A percentile compares a stretch with the other conserved stretches of the same genome.
Conservation (phyloP, 2,797 vertebrate species). For the Lycodopsis pacificus region DNA sequence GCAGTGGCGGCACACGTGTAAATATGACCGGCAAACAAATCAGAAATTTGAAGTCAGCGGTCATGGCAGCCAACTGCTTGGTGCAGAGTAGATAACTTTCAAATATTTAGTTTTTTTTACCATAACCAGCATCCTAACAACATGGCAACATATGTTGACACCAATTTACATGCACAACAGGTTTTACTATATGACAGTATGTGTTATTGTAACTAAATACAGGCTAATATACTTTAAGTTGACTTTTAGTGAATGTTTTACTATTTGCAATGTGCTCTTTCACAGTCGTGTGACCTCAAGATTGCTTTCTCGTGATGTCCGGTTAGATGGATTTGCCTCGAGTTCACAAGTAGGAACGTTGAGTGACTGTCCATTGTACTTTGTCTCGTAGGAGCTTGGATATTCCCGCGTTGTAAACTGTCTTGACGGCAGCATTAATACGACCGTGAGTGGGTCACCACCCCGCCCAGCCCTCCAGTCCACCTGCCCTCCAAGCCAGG, state of each 20-base stretch:
- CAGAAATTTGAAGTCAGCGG: too few species aligned
- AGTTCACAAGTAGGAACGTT: neutral
- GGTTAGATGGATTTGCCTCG: neutral
- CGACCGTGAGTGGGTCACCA: slow-evolving; percentile 36
- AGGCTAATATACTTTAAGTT: too few species aligned
- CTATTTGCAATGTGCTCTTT: neutral
- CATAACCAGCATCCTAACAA: neutral
- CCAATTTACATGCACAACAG: too few species aligned
- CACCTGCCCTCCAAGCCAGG: slow-evolving; percentile 66
- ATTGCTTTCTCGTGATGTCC: neutral
- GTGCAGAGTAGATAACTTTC: neutral
- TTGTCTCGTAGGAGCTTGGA: neutral
- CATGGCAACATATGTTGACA: neutral
- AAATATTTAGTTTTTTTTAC: too few species aligned
- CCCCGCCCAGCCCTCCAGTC: slow-evolving; percentile 56
- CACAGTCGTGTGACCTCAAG: neutral
- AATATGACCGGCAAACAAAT: too few species aligned
- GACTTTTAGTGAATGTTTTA: too few species aligned
- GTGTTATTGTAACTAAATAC: neutral
- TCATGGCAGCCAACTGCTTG: neutral
- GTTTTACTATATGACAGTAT: too few species aligned
- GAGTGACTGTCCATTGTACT: neutral
- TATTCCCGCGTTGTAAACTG: neutral
- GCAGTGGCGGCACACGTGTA: too few species aligned
- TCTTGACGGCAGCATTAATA: neutral